Conservation (phyloP, 1,140 invertebrate genomes). For the Elysia chlorotica region DNA sequence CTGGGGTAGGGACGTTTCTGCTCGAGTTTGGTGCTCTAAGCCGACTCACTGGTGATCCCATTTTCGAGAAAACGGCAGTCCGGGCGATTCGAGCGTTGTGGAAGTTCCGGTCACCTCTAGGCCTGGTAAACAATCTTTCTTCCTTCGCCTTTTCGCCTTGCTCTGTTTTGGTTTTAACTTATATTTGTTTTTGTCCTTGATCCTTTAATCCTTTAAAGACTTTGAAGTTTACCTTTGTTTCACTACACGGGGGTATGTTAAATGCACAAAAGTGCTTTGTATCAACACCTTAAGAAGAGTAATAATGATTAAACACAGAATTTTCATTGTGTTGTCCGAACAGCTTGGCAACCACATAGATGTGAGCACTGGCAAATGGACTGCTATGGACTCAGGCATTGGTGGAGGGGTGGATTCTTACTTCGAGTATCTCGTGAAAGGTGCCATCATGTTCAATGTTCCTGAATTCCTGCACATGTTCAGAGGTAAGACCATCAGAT, state of each 20-base stretch:
- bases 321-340: slow-evolving; percentile 1
- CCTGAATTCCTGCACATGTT: slow-evolving; percentile 93
- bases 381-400: slow-evolving; percentile 91
- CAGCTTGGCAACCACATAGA: slow-evolving; percentile 96
- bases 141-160: background rate
- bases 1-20: slow-evolving; percentile 96
- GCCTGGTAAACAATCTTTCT: slow-evolving; percentile 66
- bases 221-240: background rate
- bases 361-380: slow-evolving; percentile 93
- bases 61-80: slow-evolving; percentile 92
- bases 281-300: background rate
- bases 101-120: slow-evolving; percentile 83
- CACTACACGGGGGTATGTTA: background rate
- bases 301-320: background rate
- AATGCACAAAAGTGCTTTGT: background rate
- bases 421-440: slow-evolving; percentile 98
- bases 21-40: slow-evolving; percentile 96
- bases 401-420: slow-evolving; percentile 96
- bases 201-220: background rate
- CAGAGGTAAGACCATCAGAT: too few relatives aligned
- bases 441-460: slow-evolving; percentile 73
- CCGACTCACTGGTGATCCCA: slow-evolving; percentile 85
- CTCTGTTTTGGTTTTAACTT: background rate
- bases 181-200: background rate
- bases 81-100: slow-evolving; percentile 89